Evolutionary conservation across 1,140 invertebrate species (phyloP), one percentile per base, ranked within the genome.

Genomic region (Lineus longissimus): DNA sequence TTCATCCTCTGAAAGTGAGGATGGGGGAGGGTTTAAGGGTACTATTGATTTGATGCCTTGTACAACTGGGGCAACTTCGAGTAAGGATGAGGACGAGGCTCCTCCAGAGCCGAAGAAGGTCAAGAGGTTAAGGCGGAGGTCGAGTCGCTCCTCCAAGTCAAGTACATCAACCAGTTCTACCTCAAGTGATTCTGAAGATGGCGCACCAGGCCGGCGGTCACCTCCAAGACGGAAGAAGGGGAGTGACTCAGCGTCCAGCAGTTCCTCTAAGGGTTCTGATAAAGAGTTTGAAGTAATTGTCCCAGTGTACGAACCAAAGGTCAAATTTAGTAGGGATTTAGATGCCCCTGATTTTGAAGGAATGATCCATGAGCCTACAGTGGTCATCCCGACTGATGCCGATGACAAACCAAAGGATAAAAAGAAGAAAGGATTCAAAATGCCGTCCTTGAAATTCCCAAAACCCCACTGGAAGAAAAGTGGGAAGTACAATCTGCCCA

Each of bases 401-500:
- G 6, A 51, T 19, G 47, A 51, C 47, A 27, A 51, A 19, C 19
- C n/a, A 6, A 27, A 27, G 9, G 47, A 51, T 19, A 51, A 51
- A n/a, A 51, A 19, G 47, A 51, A 51, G 25, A 19, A 51, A 23
- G 25, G 25, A 19, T 51, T 51, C n/a, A 51, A 51, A 51, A 23
- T 51, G 47, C 47, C 47, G n/a, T 51, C 47, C n/a, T n/a, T 51
- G n/a, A 23, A 19, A n/a, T 51, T 51, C 9, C 47, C 47, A 51
- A 51, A 51, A n/a, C 47, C 47, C 4, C 47, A 51, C n/a, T 51
- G 47, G 47, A 51, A 51, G 9, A 51, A 27, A n/a, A 6, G 4
- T n/a, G 47, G 47, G n/a, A 51, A 51, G 25, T 51, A 51, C n/a
- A 36, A 4, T 15, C 33, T 36, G 33, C 33, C 33, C 4, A 4